Evolutionary conservation across 1,140 invertebrate species (phyloP).

Genomic region (Conus betulinus): DNA sequence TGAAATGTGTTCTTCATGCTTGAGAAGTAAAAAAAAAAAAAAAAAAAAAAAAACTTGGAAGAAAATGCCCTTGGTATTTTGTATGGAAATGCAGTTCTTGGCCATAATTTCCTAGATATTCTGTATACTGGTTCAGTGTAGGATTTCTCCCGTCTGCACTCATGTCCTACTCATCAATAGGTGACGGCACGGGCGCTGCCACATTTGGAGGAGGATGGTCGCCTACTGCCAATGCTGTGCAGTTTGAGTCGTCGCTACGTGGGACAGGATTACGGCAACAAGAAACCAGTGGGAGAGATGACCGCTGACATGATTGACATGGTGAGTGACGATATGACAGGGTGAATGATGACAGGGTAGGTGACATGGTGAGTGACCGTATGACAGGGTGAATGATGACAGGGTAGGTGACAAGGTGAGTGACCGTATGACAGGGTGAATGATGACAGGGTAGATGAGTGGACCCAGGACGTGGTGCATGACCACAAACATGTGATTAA

Average conservation of each 20-base stretch:
- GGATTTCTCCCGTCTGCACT: conserved; percentile 8
- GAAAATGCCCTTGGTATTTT: no score
- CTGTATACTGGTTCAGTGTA: no score
- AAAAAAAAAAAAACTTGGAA: no score
- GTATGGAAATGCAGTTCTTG: no score
- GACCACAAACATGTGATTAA: no score
- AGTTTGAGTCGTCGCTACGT: conserved; percentile 88
- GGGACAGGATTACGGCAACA: conserved; percentile 83
- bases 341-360: no score
- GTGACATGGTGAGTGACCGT: conserved; percentile 55
- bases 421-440: no score
- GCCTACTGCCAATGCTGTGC: conserved; percentile 84
- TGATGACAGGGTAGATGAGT: no score
- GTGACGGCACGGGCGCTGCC: conserved; percentile 79
- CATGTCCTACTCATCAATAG: conserved; percentile 60
- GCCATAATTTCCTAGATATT: conserved; percentile 3
- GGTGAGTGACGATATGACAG: conserved; percentile 52
- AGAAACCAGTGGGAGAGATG: conserved; percentile 70
- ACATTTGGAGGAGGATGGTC: conserved; percentile 87
- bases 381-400: no score
- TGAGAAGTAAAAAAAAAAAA: no score
- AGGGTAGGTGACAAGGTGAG: conserved; percentile 73
- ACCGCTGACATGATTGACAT: conserved; percentile 77
- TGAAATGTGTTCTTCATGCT: no score
- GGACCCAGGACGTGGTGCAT: no score